A percentile compares a stretch with the other conserved stretches of the same genome.
Conservation (phyloP, 2,113 vertebrate genomes). For the Suricata suricatta region DNA sequence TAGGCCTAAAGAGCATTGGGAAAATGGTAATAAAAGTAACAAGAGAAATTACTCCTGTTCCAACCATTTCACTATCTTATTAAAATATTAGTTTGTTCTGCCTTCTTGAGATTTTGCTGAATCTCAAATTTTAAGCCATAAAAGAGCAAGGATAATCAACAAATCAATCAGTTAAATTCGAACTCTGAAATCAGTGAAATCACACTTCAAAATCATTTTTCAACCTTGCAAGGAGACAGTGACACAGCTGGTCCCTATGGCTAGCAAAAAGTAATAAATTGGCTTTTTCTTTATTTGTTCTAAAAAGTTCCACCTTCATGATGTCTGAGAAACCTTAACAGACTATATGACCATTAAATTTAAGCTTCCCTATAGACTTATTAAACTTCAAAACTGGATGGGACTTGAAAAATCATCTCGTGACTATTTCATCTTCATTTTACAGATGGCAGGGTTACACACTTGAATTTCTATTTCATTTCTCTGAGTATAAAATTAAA, state of each 20-base stretch:
- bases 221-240: neutral
- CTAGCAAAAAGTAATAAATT: neutral
- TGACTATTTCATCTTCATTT: slow-evolving; percentile 48
- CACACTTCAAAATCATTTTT: neutral
- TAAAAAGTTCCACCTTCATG: neutral
- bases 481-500: slow-evolving; percentile 24
- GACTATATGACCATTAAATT: neutral
- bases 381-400: slow-evolving; percentile 13
- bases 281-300: neutral
- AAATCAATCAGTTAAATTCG: neutral
- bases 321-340: neutral
- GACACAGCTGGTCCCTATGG: neutral
- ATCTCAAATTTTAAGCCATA: neutral
- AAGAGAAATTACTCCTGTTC: neutral
- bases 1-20: neutral
- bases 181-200: neutral
- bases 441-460: neutral
- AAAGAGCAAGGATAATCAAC: neutral
- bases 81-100: neutral
- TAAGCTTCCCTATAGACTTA: neutral
- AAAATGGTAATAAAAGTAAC: neutral
- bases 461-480: slow-evolving; percentile 1
- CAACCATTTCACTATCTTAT: neutral
- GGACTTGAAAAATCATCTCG: neutral
- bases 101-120: neutral